Evolutionary conservation across 2,113 vertebrate genomes (phyloP), one percentile per base, ranked within the genome.

Genomic region (Dipodomys ordii): DNA sequence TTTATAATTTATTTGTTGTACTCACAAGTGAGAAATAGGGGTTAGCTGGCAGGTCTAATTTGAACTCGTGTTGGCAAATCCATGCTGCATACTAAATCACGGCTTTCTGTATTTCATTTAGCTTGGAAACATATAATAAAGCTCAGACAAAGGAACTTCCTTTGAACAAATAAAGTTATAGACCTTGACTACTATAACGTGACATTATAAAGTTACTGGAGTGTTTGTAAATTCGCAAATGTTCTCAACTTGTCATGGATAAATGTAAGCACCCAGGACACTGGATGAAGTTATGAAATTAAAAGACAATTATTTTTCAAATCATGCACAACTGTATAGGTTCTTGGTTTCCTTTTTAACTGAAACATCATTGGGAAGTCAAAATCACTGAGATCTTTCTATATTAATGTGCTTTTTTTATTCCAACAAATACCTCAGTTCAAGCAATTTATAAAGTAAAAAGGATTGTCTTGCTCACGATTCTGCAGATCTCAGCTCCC

Each of bases 1-100:
- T 95, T 97, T 96, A 97, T 98, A 97, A 98, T 98, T 97, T 98
- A 98, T 97, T 96, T 97, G 78, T 64, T 94, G 79, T 92, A 85
- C 60, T 97, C 95, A 86, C 83, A 97, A 96, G 97, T 98, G 96
- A 98, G 96, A 97, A 98, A 97, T 92, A 96, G 82, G 87, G 95
- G 96, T 97, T 94, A 97, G 94, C 97, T 97, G 95, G 84, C 96
- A 96, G 96, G 92, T 98, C 96, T 94, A 97, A 97, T 96, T 93
- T 96, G 96, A 98, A 96, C 92, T 94, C 67, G 83, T 93, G 81
- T 93, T 97, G 97, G 97, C 97, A 97, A 97, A 97, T 90, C 80
- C 89, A 87, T 79, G 71, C 83, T 84, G 83, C 95, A 96, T 92
- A 97, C 92, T 97, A 98, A 98, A 98, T 98, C 98, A 98, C 69